phyloP scores from a whole-genome alignment of 1,140 invertebrate genomes.

The Carposina sasakii region DNA sequence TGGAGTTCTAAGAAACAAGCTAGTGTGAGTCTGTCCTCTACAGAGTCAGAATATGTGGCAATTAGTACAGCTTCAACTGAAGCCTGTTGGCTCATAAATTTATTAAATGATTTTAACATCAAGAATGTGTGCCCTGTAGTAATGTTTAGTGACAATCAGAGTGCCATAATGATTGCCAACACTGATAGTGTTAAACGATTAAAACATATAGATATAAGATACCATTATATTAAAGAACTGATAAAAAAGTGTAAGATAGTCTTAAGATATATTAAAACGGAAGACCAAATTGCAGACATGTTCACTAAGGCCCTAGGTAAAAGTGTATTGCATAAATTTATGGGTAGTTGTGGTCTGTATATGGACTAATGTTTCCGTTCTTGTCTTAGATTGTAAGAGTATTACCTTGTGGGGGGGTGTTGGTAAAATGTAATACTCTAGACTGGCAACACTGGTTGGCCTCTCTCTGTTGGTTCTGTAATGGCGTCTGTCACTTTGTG shows the following conservation, averaged over 20 bases:
- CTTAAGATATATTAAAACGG: background rate
- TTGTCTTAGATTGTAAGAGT: no score
- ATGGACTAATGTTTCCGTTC: no score
- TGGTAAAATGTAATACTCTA: no score
- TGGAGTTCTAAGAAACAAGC: constrained; percentile 44
- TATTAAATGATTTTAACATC: constrained; percentile 9
- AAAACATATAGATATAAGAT: constrained; percentile 1
- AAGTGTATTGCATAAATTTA: no score
- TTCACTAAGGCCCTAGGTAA: background rate
- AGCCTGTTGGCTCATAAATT: constrained; percentile 14
- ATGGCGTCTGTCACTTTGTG: no score
- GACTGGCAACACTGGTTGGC: no score
- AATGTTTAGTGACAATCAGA: background rate
- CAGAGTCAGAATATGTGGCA: constrained; percentile 48
- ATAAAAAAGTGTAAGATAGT: background rate
- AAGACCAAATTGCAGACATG: background rate
- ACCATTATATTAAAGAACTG: background rate
- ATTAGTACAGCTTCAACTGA: constrained; percentile 20
- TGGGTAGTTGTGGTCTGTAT: no score
- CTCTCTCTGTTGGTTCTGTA: no score
- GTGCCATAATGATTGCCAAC: background rate
- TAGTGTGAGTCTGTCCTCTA: constrained; percentile 36
- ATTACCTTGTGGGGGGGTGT: no score
- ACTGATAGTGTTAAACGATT: background rate
- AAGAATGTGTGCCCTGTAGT: background rate